Evolutionary conservation across 2,888 invertebrate species (phyloP), one percentile per base, ranked within the genome.

Genomic region (Synanthedon formicaeformis): DNA sequence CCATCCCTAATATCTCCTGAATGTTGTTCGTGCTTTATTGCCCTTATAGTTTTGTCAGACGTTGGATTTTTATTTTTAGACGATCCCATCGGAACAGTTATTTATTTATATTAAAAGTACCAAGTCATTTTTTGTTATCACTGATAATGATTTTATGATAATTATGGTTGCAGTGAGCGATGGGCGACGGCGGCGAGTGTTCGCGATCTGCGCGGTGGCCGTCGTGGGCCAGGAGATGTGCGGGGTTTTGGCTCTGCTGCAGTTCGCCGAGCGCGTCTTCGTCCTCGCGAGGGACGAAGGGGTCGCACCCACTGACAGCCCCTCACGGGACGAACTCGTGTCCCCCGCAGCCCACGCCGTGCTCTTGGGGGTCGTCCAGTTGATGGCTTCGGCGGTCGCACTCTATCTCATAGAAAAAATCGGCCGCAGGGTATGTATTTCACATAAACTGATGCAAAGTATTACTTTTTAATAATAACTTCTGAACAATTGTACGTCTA

Each of bases 191-290:
- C 71, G 78, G 0, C 71, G 73, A 41, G 78, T 81, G 2, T 74
- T 82, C 56, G 8, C 67, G 10, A 60, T 81, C 50, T 62, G 68
- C 4, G 62, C 64, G 12, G 60, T 75, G 10, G 70, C 72, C 18
- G 76, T 82, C 51, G 71, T 75, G 52, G 81, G 79, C 2, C 81
- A 81, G 58, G 82, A 82, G 62, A 62, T 67, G 58, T 79, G 79
- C 63, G 82, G 82, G 34, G 66, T 81, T 55, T 68, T 79, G 41
- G 71, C 82, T 18, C 66, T 82, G 52, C 63, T 81, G 60, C 81
- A 81, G 68, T 82, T 78, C 62, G 82, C 82, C 2, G 81, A 82
- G 64, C 73, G 76, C 14, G 73, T 78, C 54, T 78, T 82, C 63
- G 63, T 71, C 52, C 58, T 81, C 50, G 75, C 77, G 14, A 56